phyloP scores from a whole-genome alignment of 2,113 vertebrate species.

The Neopipo cinnamomea region DNA sequence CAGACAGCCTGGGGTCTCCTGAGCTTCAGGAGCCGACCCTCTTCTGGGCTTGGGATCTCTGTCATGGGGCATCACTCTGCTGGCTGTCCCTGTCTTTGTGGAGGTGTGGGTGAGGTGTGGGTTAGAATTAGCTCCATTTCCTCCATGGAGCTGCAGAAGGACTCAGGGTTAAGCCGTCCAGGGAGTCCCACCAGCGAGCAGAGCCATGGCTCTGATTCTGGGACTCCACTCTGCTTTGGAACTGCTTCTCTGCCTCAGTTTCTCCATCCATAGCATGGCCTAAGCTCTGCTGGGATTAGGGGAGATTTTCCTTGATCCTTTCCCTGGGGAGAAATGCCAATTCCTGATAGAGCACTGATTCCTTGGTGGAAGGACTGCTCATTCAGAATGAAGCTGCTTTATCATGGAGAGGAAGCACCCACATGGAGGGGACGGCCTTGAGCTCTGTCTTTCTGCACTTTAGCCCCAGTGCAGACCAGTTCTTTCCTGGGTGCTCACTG shows the following conservation, averaged over 20 bases:
- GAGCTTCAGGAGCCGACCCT: neutral
- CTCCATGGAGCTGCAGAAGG: neutral
- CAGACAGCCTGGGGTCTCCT: neutral
- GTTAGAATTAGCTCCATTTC: neutral
- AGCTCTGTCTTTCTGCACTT: neutral
- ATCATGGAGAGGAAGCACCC: neutral
- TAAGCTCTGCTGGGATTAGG: fast-evolving
- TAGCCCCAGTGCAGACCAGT: neutral
- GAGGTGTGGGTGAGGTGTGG: neutral
- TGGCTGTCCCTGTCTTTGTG: neutral
- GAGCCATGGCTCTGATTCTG: neutral
- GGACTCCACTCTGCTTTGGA: neutral
- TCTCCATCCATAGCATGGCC: neutral
- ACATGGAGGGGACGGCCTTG: fast-evolving
- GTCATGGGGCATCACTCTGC: neutral
- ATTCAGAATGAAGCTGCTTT: neutral
- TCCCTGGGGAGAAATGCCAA: neutral
- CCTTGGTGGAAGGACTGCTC: neutral
- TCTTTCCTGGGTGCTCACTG: neutral
- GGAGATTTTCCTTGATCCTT: neutral
- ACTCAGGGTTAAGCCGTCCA: fast-evolving
- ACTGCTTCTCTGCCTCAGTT: neutral
- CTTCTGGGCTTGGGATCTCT: neutral
- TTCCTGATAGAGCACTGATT: neutral
- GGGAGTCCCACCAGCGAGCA: neutral